A percentile compares a stretch with the other conserved stretches of the same genome.
Evolutionary conservation across 2,888 invertebrate genomes (phyloP).

Genomic region (Ephialtes manifestator): DNA sequence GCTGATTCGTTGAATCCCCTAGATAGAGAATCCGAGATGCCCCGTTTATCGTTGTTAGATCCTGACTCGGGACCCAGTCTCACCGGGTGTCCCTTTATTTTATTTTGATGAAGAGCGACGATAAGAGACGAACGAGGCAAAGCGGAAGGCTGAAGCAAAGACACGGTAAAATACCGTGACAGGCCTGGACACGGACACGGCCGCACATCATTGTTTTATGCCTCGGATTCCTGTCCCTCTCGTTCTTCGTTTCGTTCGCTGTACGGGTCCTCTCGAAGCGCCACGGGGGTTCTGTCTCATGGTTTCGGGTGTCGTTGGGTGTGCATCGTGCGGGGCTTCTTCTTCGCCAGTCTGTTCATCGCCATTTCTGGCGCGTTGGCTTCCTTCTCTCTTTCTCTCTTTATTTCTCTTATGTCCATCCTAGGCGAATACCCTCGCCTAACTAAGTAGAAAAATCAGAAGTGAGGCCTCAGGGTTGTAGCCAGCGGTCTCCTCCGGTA

Average conservation of each 20-base stretch:
- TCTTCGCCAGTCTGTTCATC: conserved; percentile 12
- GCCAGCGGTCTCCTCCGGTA: conserved; percentile 23
- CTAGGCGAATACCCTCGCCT: conserved; percentile 14
- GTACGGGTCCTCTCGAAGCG: conserved; percentile 31
- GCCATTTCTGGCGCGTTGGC: neutral
- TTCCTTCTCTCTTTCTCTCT: conserved; percentile 1
- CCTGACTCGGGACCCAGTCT: conserved; percentile 10
- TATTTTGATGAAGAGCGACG: conserved; percentile 60
- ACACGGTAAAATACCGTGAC: conserved; percentile 45
- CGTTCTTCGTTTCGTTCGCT: neutral
- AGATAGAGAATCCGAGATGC: conserved; percentile 30
- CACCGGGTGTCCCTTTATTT: conserved; percentile 57
- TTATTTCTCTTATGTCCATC: conserved; percentile 11
- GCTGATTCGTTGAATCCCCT: conserved; percentile 42
- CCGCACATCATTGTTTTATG: conserved; percentile 65
- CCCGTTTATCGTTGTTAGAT: conserved; percentile 40
- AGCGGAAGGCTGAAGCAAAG: conserved; percentile 6
- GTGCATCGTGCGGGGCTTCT: conserved; percentile 8
- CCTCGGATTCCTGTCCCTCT: conserved; percentile 3
- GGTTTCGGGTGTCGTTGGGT: conserved; percentile 50
- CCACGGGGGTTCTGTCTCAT: conserved; percentile 43
- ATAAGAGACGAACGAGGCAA: conserved; percentile 60
- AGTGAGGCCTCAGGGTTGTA: conserved; percentile 22
- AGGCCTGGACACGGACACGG: conserved; percentile 51
- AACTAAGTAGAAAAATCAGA: conserved; percentile 54